These are phyloP conservation scores for Carcinoscorpius rotundicauda DNA, from an alignment of 1,140 invertebrate species.

Conservation along the genomic window DNA sequence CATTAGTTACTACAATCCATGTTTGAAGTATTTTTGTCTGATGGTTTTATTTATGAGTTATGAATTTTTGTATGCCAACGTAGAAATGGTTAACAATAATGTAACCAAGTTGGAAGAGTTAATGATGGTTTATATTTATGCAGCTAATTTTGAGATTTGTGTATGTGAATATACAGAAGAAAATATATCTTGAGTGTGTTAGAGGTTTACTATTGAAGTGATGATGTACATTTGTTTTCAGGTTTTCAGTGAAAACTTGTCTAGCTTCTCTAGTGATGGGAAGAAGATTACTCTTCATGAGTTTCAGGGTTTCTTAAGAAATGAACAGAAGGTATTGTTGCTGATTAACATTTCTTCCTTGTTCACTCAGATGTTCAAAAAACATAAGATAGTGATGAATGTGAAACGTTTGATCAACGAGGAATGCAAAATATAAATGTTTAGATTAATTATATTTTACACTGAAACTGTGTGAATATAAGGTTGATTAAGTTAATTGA, in stretches of 20 bases:
- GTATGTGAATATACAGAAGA: neutral
- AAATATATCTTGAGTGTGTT: too few species aligned
- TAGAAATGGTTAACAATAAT: constrained; percentile 13
- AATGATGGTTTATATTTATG: neutral
- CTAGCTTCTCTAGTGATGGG: constrained; percentile 45
- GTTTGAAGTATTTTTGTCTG: too few species aligned
- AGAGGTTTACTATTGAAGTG: too few species aligned
- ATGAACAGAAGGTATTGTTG: constrained; percentile 55
- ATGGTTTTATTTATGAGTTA: too few species aligned
- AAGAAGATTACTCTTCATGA: constrained; percentile 57
- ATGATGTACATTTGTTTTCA: neutral
- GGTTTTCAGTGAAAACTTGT: constrained; percentile 30
- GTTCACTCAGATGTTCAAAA: neutral
- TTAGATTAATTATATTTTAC: too few species aligned
- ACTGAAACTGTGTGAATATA: too few species aligned
- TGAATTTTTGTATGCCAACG: too few species aligned
- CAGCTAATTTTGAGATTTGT: neutral
- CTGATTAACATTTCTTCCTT: neutral
- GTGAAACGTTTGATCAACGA: too few species aligned
- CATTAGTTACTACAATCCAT: too few species aligned
- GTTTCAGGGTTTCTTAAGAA: constrained; percentile 61
- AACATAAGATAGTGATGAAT: too few species aligned
- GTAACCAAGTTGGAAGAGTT: neutral
- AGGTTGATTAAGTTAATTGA: too few species aligned
- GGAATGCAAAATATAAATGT: too few species aligned